Evolutionary conservation across 2,113 vertebrate species (phyloP), one percentile per base, ranked within the genome.

Genomic region (Coturnix japonica): DNA sequence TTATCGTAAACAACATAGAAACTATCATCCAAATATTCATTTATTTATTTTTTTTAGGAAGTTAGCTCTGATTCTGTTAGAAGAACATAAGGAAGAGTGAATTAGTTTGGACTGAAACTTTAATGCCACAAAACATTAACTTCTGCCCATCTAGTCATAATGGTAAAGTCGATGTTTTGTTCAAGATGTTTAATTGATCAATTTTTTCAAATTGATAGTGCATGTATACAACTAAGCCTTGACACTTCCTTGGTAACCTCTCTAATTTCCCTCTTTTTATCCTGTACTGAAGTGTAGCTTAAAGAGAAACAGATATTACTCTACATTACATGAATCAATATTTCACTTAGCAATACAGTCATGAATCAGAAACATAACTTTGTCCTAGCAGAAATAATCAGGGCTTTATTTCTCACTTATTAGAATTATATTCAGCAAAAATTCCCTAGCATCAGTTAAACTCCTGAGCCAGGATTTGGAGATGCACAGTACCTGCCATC

Each of bases 291-390:
- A 76, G 60, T 96, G 73, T 83, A 93, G 30, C 82, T 94, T 92
- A 86, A 93, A 51, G 47, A 93, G 65, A 81, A 95, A 15, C 41
- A 93, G 63, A 93, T 91, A 81, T 91, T 95, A 96, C 82, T 81
- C 81, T 74, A 93, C 79, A 96, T 95, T 96, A 97, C 74, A 87
- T 18, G 87, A 94, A 97, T 96, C 92, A 89, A 63, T 97, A 94
- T 92, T 96, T 96, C 73, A 83, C 90, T 94, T 96, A 94, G 51
- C 78, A 92, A 85, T 76, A 71, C 47, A 93, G 82, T 84, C 88
- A 77, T 91, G 81, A 85, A 90, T 96, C 87, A 97, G 56, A 94
- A 95, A 74, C 6, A 3, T 64, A 85, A 81, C 33, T 93, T 60
- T 81, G 82, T 85, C 63, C 67, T 56, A 81, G 89, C 73, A 96